Conservation (phyloP, 2,797 vertebrate genomes). For the Columba guinea region DNA sequence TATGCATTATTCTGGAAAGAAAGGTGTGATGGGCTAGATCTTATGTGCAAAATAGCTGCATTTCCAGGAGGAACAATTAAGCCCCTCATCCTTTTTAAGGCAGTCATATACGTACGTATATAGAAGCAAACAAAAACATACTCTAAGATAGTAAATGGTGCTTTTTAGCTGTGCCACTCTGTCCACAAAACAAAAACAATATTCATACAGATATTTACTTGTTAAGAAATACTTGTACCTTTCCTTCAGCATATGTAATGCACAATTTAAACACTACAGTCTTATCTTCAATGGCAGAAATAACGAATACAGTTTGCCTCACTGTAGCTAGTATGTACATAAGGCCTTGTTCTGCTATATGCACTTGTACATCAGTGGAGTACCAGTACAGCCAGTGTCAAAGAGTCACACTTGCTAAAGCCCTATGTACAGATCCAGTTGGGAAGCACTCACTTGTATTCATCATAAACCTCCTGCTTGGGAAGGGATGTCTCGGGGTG, state of each 20-base stretch:
- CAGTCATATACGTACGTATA: fast-evolving
- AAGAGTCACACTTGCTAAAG: background rate
- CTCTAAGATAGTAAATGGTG: background rate
- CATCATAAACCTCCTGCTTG: conserved; percentile 98
- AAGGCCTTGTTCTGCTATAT: background rate
- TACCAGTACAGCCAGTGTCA: background rate
- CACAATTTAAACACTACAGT: background rate
- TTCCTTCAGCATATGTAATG: background rate
- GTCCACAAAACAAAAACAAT: background rate
- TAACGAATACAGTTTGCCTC: background rate
- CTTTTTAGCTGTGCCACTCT: background rate
- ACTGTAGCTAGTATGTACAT: fast-evolving
- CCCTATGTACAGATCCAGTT: fast-evolving
- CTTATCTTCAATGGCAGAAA: background rate
- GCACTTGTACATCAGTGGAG: background rate
- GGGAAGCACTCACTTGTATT: conserved; percentile 91
- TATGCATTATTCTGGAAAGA: background rate
- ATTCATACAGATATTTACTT: background rate
- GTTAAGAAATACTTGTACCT: background rate
- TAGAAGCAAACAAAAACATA: background rate
- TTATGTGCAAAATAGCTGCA: background rate
- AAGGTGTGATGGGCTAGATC: background rate
- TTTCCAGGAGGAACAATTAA: background rate
- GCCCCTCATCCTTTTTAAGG: background rate
- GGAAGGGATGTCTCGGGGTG: conserved; percentile 97